phyloP scores from a whole-genome alignment of 2,113 vertebrate genomes.

The Chiloscyllium plagiosum region DNA sequence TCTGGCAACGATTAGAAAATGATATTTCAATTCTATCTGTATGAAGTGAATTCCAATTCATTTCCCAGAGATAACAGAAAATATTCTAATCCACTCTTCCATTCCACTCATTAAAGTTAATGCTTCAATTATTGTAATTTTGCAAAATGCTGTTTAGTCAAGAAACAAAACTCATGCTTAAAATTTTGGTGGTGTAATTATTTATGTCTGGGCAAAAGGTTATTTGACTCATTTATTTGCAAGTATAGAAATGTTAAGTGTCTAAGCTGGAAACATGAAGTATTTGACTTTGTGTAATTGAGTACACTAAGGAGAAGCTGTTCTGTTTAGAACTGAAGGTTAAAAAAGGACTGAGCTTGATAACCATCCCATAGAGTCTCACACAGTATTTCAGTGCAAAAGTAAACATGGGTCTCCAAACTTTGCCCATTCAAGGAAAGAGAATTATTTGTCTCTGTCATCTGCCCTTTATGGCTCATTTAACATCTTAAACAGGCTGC shows the following conservation, averaged over 20 bases:
- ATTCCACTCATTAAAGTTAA: background rate
- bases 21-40: slow-evolving; percentile 5
- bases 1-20: background rate
- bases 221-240: background rate
- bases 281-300: background rate
- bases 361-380: slow-evolving; percentile 42
- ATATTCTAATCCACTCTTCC: background rate
- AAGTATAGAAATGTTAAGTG: background rate
- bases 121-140: background rate
- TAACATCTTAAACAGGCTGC: slow-evolving; percentile 54
- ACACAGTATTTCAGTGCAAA: slow-evolving; percentile 16
- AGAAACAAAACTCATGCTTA: background rate
- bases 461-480: slow-evolving; percentile 61
- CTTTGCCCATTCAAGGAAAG: slow-evolving; percentile 39
- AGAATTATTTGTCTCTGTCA: slow-evolving; percentile 51
- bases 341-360: slow-evolving; percentile 45
- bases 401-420: slow-evolving; percentile 40
- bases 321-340: slow-evolving; percentile 49
- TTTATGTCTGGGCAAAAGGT: background rate
- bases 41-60: background rate
- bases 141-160: background rate
- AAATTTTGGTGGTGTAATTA: background rate
- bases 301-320: slow-evolving; percentile 21
- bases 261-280: background rate
- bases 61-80: background rate